Base-by-base conservation (phyloP, 2,797 vertebrate species). In the Vespertilio murinus region DNA sequence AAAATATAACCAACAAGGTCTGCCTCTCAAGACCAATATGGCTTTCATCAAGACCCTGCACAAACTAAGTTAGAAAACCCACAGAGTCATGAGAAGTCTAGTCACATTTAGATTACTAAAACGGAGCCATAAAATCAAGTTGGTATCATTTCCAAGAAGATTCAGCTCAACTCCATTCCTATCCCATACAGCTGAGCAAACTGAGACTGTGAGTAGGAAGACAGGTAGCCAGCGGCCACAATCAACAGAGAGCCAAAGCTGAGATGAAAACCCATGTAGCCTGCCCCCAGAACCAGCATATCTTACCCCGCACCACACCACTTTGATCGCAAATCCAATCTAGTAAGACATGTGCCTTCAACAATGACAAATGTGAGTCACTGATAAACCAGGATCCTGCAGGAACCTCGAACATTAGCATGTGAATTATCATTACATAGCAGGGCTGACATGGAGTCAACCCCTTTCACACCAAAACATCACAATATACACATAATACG, bases 281-380 rank as follows among this genome's bases (percentile, higher is more conserved):
- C 56, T 11, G 1, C 40, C 5, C 22, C 69, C 52, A 59, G n/a
- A 54, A 45, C n/a, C 30, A 61, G 33, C 30, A 28, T 1, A 16
- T 16, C 11, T 64, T 6, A 61, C 28, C 67, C 13, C 4, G 5
- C 1, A 23, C 47, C 71, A 17, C 6, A 30, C 16, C 0, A 0
- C 45, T 30, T 16, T 2, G 20, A 7, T 10, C 42, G 33, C 4
- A 69, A 64, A 35, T 6, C 47, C 38, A 64, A 23, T 9, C 40
- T 30, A 9, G 56, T 1, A 8, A 52, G 10, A 18, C 0, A 12
- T 10, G 2, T 16, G 28, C 49, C 67, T 61, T 28, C 78, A 35
- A n/a, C 20, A 35, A 0, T 25, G 18, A 38, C 5, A 6, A n/a
- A 12, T 9, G 1, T 4, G 0, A 70, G 40, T 35, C 20, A 0